Evolutionary conservation across 2,113 vertebrate genomes (phyloP).

Genomic region (Miniopterus natalensis): DNA sequence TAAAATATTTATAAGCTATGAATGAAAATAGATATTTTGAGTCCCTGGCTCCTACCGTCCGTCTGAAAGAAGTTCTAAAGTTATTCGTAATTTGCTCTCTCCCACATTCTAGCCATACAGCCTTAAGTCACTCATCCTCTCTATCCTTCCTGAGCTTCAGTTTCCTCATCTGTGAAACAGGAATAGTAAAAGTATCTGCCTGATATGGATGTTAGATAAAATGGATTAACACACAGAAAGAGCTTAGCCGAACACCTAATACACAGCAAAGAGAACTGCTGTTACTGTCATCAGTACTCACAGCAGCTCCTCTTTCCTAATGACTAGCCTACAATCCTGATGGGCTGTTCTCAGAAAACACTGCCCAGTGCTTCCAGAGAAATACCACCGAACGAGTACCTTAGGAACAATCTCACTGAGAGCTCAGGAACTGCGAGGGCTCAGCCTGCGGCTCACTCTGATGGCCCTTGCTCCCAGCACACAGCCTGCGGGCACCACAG

Average conservation of each 20-base stretch:
- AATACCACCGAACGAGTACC: neutral
- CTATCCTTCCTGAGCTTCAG: neutral
- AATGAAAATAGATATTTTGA: neutral
- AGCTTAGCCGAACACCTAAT: neutral
- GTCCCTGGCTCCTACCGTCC: neutral
- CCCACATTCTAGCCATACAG: neutral
- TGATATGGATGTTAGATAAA: neutral
- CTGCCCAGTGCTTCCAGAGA: neutral
- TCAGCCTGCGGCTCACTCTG: accelerated
- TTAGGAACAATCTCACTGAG: neutral
- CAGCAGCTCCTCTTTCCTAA: constrained; percentile 12
- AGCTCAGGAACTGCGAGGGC: neutral
- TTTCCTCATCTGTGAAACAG: constrained; percentile 22
- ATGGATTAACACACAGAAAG: neutral
- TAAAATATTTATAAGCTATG: neutral
- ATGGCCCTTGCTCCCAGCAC: neutral
- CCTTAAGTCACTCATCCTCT: neutral
- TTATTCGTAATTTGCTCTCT: neutral
- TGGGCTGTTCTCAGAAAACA: neutral
- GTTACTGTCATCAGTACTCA: neutral
- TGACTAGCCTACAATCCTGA: neutral
- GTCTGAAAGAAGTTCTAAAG: neutral
- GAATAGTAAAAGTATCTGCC: neutral
- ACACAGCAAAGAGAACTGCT: accelerated
- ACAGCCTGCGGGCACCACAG: neutral